These are phyloP conservation scores for Bombus confusus DNA, from an alignment of 1,140 invertebrate species.

Conservation along the genomic window DNA sequence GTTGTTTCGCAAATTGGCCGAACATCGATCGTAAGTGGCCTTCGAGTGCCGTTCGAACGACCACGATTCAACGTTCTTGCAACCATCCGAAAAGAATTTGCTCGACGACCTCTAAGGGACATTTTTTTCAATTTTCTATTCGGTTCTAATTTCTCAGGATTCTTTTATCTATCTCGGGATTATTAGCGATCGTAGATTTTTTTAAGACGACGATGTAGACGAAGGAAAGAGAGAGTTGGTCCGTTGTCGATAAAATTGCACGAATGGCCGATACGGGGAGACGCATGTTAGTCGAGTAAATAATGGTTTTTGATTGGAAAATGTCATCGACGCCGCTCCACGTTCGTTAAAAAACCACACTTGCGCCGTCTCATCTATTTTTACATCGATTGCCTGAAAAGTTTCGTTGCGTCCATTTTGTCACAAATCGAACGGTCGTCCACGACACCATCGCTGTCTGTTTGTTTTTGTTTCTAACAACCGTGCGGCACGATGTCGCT, in stretches of 20 bases:
- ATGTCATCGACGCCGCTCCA: constrained; percentile 35
- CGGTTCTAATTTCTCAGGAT: not conserved
- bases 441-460: constrained; percentile 18
- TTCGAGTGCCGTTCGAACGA: too few relatives aligned
- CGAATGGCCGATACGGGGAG: not conserved
- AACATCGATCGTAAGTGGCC: too few relatives aligned
- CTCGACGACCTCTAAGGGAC: not conserved
- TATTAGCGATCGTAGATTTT: not conserved
- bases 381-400: not conserved
- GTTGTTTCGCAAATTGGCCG: too few relatives aligned
- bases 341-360: constrained; percentile 25
- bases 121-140: not conserved
- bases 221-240: not conserved
- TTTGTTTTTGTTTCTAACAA: constrained; percentile 42
- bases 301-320: constrained; percentile 37
- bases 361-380: constrained; percentile 46
- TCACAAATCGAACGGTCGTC: constrained; percentile 23
- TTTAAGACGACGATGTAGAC: not conserved
- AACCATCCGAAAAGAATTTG: too few relatives aligned
- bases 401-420: constrained; percentile 23
- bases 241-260: not conserved
- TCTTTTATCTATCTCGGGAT: not conserved
- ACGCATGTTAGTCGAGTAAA: constrained; percentile 39
- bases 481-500: constrained; percentile 14
- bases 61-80: too few relatives aligned